Evolutionary conservation across 92 coral and sea anemone genomes (phyloP), one percentile per base, ranked within the genome.

Genomic region (Scolanthus callimorphus): DNA sequence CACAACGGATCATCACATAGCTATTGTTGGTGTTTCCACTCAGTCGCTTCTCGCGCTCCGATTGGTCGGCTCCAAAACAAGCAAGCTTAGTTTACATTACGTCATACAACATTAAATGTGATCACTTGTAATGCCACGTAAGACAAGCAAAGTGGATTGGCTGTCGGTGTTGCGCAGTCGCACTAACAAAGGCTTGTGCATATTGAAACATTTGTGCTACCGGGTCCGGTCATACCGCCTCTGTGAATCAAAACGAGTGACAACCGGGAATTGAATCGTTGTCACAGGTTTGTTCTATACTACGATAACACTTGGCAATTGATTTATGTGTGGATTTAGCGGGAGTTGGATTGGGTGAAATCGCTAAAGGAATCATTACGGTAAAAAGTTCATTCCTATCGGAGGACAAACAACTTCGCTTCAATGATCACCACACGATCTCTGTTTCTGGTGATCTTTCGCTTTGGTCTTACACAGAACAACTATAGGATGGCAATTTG

Each of bases 51-150:
- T 51, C 59, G 80, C 41, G 51, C 72, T 49, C 74, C 83, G 90
- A 83, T 88, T 88, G 96, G 96, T 52, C 39, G 54, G 53, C 46
- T 72, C 43, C 66, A 59, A 65, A 70, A 64, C 78, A 88, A 88
- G 90, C 90, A 88, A 51, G 90, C 74, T 82, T 79, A 71, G 90
- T 75, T 80, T 75, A 79, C 96, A 88, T 88, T 88, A 88, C 96
- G 90, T 88, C 86, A 88, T 88, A 61, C 72, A 86, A 88, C 83
- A 88, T 78, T 83, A 88, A 88, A 83, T 88, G 73, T 88, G 85
- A 70, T 74, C 86, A 77, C 68, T 85, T 76, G 96, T 88, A 88
- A 88, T 88, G 96, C 96, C 96, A 88, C 96, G 96, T 88, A 90
- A 88, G 81, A 90, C 90, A 73, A 64, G 63, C 44, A 64, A 73